These are phyloP conservation scores for Trisateles emortualis DNA, from an alignment of 2,888 invertebrate genomes.

Conservation along the genomic window DNA sequence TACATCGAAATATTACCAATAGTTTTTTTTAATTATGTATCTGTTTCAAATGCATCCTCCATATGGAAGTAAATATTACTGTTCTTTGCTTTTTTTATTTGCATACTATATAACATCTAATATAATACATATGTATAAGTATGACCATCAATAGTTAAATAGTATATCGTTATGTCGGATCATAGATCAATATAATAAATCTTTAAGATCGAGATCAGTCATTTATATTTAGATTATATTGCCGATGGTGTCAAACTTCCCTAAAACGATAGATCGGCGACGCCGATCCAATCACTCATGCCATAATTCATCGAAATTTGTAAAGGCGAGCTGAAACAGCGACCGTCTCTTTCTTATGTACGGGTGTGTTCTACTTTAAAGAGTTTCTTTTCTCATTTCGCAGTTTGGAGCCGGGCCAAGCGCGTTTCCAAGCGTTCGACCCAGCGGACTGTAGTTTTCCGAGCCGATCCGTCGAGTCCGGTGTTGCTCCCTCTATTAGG, in stretches of 20 bases:
- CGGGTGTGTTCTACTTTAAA: conserved; percentile 77
- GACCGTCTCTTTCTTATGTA: conserved; percentile 81
- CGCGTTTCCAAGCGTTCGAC: conserved; percentile 84
- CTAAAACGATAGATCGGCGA: conserved; percentile 77
- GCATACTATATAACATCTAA: conserved; percentile 13
- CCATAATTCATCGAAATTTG: conserved; percentile 83
- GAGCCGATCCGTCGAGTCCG: conserved; percentile 80
- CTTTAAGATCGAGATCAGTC: conserved; percentile 56
- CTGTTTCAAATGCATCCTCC: not conserved
- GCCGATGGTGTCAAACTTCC: conserved; percentile 78
- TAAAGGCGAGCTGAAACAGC: conserved; percentile 74
- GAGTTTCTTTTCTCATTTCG: conserved; percentile 86
- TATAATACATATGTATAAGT: too few species aligned
- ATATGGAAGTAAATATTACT: conserved; percentile 23
- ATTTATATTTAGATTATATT: conserved; percentile 75
- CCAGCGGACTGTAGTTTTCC: conserved; percentile 85
- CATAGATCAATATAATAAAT: conserved; percentile 52
- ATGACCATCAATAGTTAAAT: conserved; percentile 15
- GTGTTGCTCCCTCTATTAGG: conserved; percentile 72
- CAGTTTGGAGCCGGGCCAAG: conserved; percentile 87
- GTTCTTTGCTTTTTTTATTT: conserved; percentile 10
- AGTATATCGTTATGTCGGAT: conserved; percentile 47
- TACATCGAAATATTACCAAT: not conserved
- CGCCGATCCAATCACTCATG: conserved; percentile 80
- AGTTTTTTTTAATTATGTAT: not conserved